Percentiles rank a stretch among this genome's conserved stretches.
Evolutionary conservation across 2,113 vertebrate species (phyloP).

Genomic region (Carassius auratus): DNA sequence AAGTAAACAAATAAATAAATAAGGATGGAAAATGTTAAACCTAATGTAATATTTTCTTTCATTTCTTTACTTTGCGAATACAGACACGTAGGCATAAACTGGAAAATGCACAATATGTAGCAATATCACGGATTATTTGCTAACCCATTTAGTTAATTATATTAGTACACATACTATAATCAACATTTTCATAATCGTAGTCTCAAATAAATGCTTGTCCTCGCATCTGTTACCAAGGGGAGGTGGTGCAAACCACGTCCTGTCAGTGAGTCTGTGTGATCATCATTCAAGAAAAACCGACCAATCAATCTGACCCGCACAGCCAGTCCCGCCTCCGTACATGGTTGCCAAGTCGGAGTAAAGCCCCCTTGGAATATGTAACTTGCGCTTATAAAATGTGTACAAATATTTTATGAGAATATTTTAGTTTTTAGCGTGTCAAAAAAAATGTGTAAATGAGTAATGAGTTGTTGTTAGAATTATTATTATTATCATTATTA

Average conservation of each 20-base stretch:
- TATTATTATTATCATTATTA: no score
- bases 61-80: neutral
- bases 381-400: neutral
- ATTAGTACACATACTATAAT: neutral
- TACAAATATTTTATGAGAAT: neutral
- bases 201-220: neutral
- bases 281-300: slow-evolving; percentile 21
- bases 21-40: neutral
- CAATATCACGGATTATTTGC: neutral
- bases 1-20: neutral
- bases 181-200: neutral
- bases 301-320: slow-evolving; percentile 39
- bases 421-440: neutral
- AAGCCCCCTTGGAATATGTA: neutral
- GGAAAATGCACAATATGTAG: neutral
- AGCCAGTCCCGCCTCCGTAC: neutral
- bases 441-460: neutral
- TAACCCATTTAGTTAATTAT: neutral
- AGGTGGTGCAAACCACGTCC: neutral
- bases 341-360: slow-evolving; percentile 46
- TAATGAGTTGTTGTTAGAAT: no score
- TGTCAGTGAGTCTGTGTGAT: slow-evolving; percentile 10
- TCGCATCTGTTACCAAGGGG: slow-evolving; percentile 29
- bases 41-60: neutral
- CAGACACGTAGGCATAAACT: neutral